Percentiles rank a stretch among this genome's conserved stretches.
Evolutionary conservation across 1,140 invertebrate genomes (phyloP).

Genomic region (Metopolophium dirhodum): DNA sequence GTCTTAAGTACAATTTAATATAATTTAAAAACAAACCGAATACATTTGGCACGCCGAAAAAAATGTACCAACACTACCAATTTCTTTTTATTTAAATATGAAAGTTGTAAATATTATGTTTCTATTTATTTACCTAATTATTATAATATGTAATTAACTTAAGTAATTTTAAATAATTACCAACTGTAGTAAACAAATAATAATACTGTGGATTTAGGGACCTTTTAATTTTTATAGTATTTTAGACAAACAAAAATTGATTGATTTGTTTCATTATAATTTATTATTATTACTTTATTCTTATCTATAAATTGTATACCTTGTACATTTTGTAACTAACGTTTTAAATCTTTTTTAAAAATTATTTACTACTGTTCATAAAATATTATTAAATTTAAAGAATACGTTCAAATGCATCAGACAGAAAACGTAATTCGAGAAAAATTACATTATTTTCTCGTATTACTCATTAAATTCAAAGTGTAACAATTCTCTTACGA

Average conservation of each 20-base stretch:
- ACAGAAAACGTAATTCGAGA: not conserved
- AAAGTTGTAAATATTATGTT: not conserved
- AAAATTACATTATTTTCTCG: not conserved
- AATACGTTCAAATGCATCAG: not conserved
- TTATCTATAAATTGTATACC: not conserved
- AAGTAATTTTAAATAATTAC: not conserved
- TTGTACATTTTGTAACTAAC: not conserved
- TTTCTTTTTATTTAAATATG: not conserved
- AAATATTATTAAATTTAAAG: not conserved
- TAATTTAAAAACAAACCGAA: not conserved
- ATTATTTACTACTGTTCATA: not conserved
- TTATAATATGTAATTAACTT: not conserved
- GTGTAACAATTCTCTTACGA: not conserved
- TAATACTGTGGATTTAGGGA: not conserved
- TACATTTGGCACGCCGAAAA: not conserved
- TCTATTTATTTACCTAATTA: not conserved
- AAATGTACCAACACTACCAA: not conserved
- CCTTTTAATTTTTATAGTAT: not conserved
- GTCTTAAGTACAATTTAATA: not conserved
- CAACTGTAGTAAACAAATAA: not conserved
- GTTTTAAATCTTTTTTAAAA: not conserved
- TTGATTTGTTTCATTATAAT: not conserved
- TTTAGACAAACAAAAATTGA: not conserved
- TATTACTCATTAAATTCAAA: constrained; percentile 7
- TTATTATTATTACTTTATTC: not conserved